Percentiles rank a stretch among this genome's conserved stretches.
phyloP scores from a whole-genome alignment of 2,888 invertebrate genomes.

The Pterostichus niger region DNA sequence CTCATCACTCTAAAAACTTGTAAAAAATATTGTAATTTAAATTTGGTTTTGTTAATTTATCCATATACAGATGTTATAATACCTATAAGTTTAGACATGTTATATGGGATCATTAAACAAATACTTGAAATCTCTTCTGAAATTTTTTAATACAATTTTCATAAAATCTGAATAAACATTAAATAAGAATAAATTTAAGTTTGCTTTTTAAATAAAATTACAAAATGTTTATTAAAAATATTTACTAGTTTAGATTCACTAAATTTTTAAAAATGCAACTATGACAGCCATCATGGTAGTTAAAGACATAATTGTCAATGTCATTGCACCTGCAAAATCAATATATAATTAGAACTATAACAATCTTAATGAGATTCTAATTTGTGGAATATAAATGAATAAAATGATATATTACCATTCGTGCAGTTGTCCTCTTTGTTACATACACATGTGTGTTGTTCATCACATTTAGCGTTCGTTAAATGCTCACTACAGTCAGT shows the following conservation, averaged over 20 bases:
- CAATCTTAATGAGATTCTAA: conserved; percentile 1
- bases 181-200: too few relatives aligned
- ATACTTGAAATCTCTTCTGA: too few relatives aligned
- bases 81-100: too few relatives aligned
- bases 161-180: too few relatives aligned
- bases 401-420: conserved; percentile 26
- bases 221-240: conserved; percentile 35
- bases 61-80: too few relatives aligned
- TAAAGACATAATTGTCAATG: conserved; percentile 18
- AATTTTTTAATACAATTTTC: too few relatives aligned
- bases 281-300: conserved; percentile 17
- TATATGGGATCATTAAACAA: too few relatives aligned
- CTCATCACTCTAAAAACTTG: too few relatives aligned
- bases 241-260: conserved; percentile 11
- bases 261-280: conserved; percentile 25
- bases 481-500: conserved; percentile 9
- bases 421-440: conserved; percentile 26
- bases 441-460: conserved; percentile 10
- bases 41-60: too few relatives aligned
- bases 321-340: conserved; percentile 17
- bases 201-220: not conserved
- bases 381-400: not conserved
- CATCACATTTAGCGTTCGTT: conserved; percentile 8
- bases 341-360: not conserved
- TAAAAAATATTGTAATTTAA: too few relatives aligned